These are phyloP conservation scores for Rattus norvegicus DNA, from an alignment of 2,113 vertebrate genomes.

Conservation along the genomic window DNA sequence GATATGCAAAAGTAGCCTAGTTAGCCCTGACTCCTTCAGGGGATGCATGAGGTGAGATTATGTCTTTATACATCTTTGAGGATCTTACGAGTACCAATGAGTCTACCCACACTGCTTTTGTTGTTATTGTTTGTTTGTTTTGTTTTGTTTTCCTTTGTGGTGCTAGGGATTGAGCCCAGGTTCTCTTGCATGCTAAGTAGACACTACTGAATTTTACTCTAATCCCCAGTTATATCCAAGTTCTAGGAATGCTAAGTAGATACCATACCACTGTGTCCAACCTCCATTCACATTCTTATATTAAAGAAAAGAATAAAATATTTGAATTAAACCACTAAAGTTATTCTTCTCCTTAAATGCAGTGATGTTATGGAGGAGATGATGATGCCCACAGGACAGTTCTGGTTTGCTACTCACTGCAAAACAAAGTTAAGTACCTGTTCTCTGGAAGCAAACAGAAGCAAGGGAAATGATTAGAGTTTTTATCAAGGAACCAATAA, in stretches of 20 bases:
- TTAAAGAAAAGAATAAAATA: not conserved
- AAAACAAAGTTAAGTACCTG: not conserved
- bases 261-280: not conserved
- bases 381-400: not conserved
- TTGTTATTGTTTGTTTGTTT: not conserved
- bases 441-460: not conserved
- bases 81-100: constrained; percentile 11
- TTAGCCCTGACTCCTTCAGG: not conserved
- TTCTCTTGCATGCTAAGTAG: not conserved
- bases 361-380: not conserved
- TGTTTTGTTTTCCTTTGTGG: not conserved
- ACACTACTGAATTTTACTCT: not conserved
- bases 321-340: not conserved
- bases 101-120: not conserved
- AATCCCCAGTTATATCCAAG: not conserved
- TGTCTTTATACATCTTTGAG: not conserved
- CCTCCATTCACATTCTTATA: not conserved
- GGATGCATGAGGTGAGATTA: too few species aligned
- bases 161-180: not conserved
- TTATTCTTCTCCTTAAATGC: not conserved
- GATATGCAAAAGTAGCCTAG: not conserved
- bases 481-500: not conserved
- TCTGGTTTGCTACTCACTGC: not conserved
- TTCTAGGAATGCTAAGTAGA: not conserved
- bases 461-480: not conserved